Evolutionary conservation across 2,113 vertebrate genomes (phyloP).

Genomic region (Lagopus muta): DNA sequence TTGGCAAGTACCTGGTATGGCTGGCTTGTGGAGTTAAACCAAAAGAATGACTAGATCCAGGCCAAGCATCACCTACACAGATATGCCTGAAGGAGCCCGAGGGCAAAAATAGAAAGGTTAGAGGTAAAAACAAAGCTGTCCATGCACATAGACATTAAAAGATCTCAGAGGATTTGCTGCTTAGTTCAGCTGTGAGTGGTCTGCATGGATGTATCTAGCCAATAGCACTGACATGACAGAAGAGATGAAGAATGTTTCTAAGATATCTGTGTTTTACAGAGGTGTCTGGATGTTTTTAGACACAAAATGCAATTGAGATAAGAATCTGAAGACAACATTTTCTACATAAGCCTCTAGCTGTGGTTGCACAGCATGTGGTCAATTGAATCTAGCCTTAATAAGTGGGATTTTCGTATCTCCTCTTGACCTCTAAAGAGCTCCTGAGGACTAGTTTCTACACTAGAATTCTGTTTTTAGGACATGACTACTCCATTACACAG

Average conservation of each 20-base stretch:
- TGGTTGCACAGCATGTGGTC: neutral
- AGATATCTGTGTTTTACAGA: neutral
- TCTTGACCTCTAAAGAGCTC: neutral
- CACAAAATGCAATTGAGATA: neutral
- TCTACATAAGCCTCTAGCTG: neutral
- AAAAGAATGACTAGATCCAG: neutral
- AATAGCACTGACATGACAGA: neutral
- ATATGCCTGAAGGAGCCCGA: conserved; percentile 19
- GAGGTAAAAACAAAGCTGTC: conserved; percentile 50
- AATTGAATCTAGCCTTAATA: neutral
- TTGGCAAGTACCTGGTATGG: neutral
- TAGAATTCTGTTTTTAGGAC: neutral
- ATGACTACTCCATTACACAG: neutral
- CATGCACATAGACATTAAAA: neutral
- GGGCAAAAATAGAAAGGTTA: conserved; percentile 65
- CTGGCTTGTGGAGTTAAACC: neutral
- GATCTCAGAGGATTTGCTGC: neutral
- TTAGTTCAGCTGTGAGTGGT: conserved; percentile 19
- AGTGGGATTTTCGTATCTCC: neutral
- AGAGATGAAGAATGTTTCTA: neutral
- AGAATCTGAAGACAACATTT: neutral
- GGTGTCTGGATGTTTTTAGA: neutral
- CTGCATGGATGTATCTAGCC: neutral
- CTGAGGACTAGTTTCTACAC: neutral
- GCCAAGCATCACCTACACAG: neutral